A percentile compares a stretch with the other conserved stretches of the same genome.
phyloP scores from a whole-genome alignment of 1,140 invertebrate genomes.

The Metaphire vulgaris region DNA sequence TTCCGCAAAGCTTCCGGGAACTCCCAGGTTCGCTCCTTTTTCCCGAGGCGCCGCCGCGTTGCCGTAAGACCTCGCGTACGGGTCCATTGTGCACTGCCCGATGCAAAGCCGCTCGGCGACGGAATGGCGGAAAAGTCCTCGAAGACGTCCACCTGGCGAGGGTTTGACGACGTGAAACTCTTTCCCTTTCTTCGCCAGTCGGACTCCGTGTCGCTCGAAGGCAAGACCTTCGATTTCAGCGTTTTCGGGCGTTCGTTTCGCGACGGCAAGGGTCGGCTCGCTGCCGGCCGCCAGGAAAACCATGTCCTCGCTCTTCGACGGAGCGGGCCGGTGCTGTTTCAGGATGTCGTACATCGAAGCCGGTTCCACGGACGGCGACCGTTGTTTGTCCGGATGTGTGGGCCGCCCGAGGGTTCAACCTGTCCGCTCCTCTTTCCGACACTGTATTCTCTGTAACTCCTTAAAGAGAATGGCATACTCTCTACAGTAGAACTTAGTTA shows the following conservation, averaged over 20 bases:
- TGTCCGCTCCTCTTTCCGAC: background rate
- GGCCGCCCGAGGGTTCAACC: background rate
- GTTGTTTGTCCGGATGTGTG: background rate
- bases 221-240: background rate
- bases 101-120: background rate
- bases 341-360: background rate
- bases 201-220: background rate
- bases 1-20: no score
- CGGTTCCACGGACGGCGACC: no score
- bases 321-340: background rate
- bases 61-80: no score
- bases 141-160: background rate
- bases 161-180: background rate
- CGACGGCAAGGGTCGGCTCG: background rate
- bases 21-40: no score
- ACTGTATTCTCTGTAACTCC: background rate
- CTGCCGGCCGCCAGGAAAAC: background rate
- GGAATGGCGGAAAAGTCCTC: background rate
- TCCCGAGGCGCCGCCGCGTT: no score
- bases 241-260: background rate
- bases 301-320: background rate
- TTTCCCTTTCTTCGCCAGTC: background rate
- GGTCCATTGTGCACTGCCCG: background rate
- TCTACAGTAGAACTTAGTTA: background rate
- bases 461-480: background rate